phyloP scores from a whole-genome alignment of 2,113 vertebrate genomes.

The Pan troglodytes region NHGRI_mPanTro3-v2.1_pri NC_072404.2:121471501-121472000 shows the following conservation, averaged over 20 bases:
- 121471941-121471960: background rate
- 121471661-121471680: background rate
- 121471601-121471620: background rate
- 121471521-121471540: slow-evolving; percentile 13
- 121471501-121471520: background rate
- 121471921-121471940: background rate
- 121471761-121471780: slow-evolving; percentile 28
- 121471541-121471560: background rate
- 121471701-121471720: background rate
- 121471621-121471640: background rate
- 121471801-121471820: background rate
- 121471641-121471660: background rate
- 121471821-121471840: background rate
- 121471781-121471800: background rate
- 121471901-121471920: background rate
- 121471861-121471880: background rate
- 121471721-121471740: slow-evolving; percentile 3
- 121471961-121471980: background rate
- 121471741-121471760: background rate
- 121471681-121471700: background rate
- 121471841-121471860: background rate
- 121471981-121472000: background rate
- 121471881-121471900: background rate
- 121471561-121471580: background rate
- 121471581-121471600: background rate